A percentile compares a stretch with the other conserved stretches of the same genome.
phyloP scores from a whole-genome alignment of 2,113 vertebrate species.

The Tor tambroides region DNA sequence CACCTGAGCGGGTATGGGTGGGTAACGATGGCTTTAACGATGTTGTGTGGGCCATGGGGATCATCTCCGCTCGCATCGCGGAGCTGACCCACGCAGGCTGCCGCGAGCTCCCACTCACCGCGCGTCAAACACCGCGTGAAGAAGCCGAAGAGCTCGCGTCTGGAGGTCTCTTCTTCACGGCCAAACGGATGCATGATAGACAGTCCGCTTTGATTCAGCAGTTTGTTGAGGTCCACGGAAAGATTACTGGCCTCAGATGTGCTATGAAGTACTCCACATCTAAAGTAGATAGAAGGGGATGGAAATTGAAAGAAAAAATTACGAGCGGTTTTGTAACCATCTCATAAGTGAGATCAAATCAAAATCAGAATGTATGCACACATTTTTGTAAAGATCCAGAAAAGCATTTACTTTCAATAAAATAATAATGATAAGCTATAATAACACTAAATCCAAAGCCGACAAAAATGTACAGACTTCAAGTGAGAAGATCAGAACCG shows the following conservation, averaged over 20 bases:
- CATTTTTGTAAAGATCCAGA: neutral
- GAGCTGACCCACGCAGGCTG: constrained; percentile 87
- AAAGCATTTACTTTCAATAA: neutral
- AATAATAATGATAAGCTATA: neutral
- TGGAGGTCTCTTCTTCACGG: constrained; percentile 81
- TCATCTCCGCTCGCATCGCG: constrained; percentile 70
- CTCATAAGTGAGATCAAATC: neutral
- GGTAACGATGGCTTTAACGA: constrained; percentile 82
- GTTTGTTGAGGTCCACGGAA: neutral
- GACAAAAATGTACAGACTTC: neutral
- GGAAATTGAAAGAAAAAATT: neutral
- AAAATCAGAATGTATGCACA: neutral
- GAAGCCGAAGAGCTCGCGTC: constrained; percentile 82
- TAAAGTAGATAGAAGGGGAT: constrained; percentile 12
- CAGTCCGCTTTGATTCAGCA: neutral
- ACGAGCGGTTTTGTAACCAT: neutral
- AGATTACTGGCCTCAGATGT: neutral
- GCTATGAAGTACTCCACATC: constrained; percentile 43
- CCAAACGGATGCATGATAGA: constrained; percentile 83
- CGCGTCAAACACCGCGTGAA: constrained; percentile 83
- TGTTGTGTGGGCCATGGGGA: constrained; percentile 72
- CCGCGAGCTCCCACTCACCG: constrained; percentile 90
- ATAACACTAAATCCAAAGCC: neutral
- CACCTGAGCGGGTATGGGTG: constrained; percentile 82
- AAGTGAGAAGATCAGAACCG: neutral